These are phyloP conservation scores for Pipra filicauda DNA, from an alignment of 2,113 vertebrate genomes.

Conservation along the genomic window DNA sequence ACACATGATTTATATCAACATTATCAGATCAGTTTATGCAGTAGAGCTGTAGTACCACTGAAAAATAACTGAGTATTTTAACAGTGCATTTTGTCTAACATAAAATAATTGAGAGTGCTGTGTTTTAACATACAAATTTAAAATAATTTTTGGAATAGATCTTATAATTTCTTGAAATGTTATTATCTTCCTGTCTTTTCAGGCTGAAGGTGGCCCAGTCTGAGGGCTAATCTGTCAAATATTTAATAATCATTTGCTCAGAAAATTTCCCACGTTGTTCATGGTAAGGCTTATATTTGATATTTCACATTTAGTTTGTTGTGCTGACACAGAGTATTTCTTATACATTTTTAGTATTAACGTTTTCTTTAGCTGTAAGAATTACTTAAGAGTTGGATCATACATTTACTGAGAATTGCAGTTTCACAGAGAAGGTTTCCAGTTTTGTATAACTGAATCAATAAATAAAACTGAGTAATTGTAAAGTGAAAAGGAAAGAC, in stretches of 20 bases:
- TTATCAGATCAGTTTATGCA: background rate
- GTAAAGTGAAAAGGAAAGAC: background rate
- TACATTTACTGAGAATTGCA: background rate
- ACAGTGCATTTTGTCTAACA: background rate
- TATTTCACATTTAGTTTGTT: background rate
- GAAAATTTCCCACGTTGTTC: conserved; percentile 76
- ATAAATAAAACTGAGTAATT: background rate
- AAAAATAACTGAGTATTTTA: background rate
- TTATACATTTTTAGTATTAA: background rate
- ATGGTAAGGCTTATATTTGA: conserved; percentile 70
- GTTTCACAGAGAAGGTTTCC: background rate
- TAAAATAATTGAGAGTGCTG: background rate
- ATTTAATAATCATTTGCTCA: conserved; percentile 62
- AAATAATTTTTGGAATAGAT: background rate
- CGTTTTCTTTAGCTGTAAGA: background rate
- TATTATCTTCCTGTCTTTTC: conserved; percentile 53
- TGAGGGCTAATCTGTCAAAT: conserved; percentile 57
- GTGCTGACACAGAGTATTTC: background rate
- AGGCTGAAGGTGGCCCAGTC: conserved; percentile 58
- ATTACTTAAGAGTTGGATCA: background rate
- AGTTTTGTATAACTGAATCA: background rate
- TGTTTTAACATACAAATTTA: background rate
- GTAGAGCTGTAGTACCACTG: background rate
- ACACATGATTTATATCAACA: background rate
- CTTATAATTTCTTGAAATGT: background rate